Evolutionary conservation across 2,113 vertebrate species (phyloP).

Genomic region (Meleagris gallopavo): DNA sequence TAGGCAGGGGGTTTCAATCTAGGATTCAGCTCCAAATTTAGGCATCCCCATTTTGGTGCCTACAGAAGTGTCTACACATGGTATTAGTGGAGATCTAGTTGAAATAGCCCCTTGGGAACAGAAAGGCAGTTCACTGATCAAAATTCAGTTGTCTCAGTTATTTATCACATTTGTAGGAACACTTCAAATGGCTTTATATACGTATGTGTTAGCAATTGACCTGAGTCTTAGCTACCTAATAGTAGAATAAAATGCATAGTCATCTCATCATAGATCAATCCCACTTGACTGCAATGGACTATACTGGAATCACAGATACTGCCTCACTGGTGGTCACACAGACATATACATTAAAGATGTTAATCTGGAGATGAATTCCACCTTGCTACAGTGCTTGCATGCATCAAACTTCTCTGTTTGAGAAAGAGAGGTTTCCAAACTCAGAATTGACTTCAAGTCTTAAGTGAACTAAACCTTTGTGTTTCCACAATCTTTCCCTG

Average conservation of each 20-base stretch:
- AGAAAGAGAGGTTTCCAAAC: neutral
- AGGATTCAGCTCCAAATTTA: neutral
- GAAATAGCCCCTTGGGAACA: neutral
- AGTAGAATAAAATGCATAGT: neutral
- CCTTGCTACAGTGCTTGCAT: accelerated
- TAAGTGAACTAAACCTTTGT: neutral
- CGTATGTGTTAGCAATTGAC: neutral
- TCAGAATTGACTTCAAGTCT: neutral
- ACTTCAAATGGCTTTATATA: neutral
- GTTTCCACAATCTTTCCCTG: neutral
- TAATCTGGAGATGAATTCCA: neutral
- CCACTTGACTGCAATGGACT: neutral
- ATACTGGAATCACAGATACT: neutral
- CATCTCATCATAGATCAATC: accelerated
- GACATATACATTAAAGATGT: neutral
- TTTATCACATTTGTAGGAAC: neutral
- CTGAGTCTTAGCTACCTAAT: neutral
- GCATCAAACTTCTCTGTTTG: neutral
- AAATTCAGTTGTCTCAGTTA: neutral
- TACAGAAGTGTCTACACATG: neutral
- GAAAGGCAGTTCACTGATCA: neutral
- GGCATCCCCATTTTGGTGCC: neutral
- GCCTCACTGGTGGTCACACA: neutral
- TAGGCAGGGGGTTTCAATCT: neutral
- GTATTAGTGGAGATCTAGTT: neutral